Percentiles rank a stretch among this genome's conserved stretches.
phyloP scores from a whole-genome alignment of 2,888 invertebrate genomes.

The Acleris sparsana region DNA sequence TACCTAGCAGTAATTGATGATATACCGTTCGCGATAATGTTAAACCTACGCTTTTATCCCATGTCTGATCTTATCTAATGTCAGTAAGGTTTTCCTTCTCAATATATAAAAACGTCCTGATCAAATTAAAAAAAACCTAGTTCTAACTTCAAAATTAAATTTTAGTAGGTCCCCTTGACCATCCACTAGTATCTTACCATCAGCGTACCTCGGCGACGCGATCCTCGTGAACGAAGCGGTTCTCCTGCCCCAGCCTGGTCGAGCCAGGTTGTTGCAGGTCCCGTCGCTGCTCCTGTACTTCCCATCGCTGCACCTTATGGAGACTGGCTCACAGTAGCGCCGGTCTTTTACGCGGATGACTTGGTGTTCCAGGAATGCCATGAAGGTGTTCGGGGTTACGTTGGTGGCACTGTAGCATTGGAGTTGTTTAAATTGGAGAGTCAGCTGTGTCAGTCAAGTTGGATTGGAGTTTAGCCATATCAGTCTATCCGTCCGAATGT shows the following conservation, averaged over 20 bases:
- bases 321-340: conserved; percentile 59
- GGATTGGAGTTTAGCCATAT: no score
- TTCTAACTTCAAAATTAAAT: background rate
- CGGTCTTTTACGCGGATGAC: conserved; percentile 59
- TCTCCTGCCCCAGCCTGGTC: conserved; percentile 87
- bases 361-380: conserved; percentile 72
- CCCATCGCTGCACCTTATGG: conserved; percentile 51
- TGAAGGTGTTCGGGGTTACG: conserved; percentile 75
- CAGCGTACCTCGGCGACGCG: conserved; percentile 83
- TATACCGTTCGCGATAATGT: no score
- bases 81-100: no score
- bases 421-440: background rate
- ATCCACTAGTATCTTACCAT: conserved; percentile 70
- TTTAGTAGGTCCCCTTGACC: background rate
- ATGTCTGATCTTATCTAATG: no score
- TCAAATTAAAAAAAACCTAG: no score
- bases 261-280: conserved; percentile 89
- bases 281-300: conserved; percentile 90
- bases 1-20: no score
- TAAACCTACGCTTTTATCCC: no score
- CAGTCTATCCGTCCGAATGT: no score
- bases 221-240: conserved; percentile 84
- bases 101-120: no score
- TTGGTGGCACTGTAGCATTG: conserved; percentile 53
- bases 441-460: no score